Evolutionary conservation across 2,797 vertebrate species (phyloP).

Genomic region (Arnoldichthys spilopterus): DNA sequence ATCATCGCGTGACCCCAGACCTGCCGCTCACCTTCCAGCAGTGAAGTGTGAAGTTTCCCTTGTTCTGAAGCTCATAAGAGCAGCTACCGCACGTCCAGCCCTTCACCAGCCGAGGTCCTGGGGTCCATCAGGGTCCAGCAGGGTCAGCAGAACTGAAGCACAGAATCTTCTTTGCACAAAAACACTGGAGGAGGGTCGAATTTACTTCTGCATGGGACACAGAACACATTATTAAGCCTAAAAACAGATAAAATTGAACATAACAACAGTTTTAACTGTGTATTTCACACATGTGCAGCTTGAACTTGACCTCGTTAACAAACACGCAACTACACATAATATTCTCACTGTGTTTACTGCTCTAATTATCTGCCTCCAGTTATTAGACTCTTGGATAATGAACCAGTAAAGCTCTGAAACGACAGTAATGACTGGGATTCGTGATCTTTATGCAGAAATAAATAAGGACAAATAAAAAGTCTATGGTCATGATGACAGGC

Average conservation of each 20-base stretch:
- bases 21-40: background rate
- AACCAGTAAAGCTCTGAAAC: too few relatives aligned
- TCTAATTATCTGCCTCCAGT: too few relatives aligned
- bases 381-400: background rate
- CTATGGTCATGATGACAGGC: background rate
- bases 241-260: background rate
- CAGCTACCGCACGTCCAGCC: slow-evolving; percentile 50
- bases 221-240: background rate
- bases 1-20: too few relatives aligned
- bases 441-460: background rate
- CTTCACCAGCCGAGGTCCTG: slow-evolving; percentile 45
- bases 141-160: slow-evolving; percentile 5
- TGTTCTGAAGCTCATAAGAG: slow-evolving; percentile 49
- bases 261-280: too few relatives aligned
- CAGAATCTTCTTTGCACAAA: background rate
- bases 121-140: slow-evolving; percentile 48
- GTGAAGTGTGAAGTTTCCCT: background rate
- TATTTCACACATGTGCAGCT: too few relatives aligned
- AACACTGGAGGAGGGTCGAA: background rate
- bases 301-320: background rate
- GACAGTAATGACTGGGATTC: too few relatives aligned
- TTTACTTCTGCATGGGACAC: background rate
- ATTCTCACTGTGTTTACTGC: background rate
- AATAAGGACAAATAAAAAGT: background rate
- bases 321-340: background rate